phyloP scores from a whole-genome alignment of 2,797 vertebrate species.

The Rhincodon typus region DNA sequence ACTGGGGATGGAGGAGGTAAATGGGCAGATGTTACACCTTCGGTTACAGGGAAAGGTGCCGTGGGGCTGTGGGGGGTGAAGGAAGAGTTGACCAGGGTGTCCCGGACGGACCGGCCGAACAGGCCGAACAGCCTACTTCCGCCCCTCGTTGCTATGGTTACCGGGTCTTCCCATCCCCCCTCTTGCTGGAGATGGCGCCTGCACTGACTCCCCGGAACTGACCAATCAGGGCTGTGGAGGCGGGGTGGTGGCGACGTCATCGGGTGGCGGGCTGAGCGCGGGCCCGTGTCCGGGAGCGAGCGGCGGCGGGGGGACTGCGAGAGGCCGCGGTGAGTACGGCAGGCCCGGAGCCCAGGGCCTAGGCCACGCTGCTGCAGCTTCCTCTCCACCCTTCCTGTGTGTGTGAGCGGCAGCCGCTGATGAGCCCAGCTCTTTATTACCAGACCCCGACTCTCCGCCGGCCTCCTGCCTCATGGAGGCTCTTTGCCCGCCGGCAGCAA shows the following conservation, averaged over 20 bases:
- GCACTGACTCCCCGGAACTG: not conserved
- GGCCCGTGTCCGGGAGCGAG: not conserved
- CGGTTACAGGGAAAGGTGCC: too few species aligned
- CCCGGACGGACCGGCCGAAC: too few species aligned
- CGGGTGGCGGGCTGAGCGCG: not conserved
- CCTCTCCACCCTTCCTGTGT: not conserved
- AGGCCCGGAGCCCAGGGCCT: not conserved
- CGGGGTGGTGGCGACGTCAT: not conserved
- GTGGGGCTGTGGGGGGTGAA: too few species aligned
- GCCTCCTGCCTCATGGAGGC: not conserved
- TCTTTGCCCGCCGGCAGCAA: not conserved
- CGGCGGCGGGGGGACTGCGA: too few species aligned
- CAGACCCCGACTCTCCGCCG: not conserved
- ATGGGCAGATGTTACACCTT: too few species aligned
- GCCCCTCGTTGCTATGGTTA: too few species aligned
- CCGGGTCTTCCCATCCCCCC: too few species aligned
- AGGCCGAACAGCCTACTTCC: too few species aligned
- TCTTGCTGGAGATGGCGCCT: accelerated
- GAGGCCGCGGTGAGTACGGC: not conserved
- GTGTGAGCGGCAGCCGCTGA: not conserved
- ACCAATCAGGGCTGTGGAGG: not conserved
- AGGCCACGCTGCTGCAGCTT: not conserved
- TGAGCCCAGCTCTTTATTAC: not conserved
- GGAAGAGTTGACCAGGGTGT: too few species aligned
- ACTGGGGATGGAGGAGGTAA: too few species aligned